Evolutionary conservation across 2,888 invertebrate species (phyloP), one percentile per base, ranked within the genome.

Genomic region (Zygothrica quintamaculata): DNA sequence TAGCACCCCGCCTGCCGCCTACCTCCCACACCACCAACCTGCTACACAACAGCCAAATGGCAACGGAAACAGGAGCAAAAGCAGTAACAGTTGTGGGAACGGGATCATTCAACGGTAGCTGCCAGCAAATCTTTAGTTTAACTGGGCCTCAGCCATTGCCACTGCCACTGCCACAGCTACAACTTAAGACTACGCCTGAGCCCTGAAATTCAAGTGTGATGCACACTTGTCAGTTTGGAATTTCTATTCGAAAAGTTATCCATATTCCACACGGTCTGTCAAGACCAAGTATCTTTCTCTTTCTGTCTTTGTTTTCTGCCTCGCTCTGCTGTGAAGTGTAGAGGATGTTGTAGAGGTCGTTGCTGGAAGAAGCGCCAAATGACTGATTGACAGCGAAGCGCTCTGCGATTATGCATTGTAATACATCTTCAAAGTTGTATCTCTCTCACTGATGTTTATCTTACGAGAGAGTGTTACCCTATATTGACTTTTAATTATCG

Each of bases 191-290:
- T 48, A 15, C 7, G 46, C 42, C 11, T 9, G 18, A 29, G 26
- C 48, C 37, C 53, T 31, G 55, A 61, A 70, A 65, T 53, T 56
- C 46, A 68, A 71, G 69, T 78, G 59, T 67, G 71, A 69, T 66
- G 74, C 65, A 62, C 65, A 77, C 77, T 73, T 84, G 74, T 74
- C 84, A 81, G 69, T 52, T 65, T 67, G 82, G 66, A 70, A 76
- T 78, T 85, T 88, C 87, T 78, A 87, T 87, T 87, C 66, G 75
- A 55, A 80, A 69, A 77, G 77, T 77, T 87, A 86, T 80, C 75
- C 87, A 72, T 75, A 75, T 71, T 56, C 69, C 64, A 57, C 61
- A 53, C 40, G 47, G 43, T 36, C 18, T 3, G 18, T 5, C 18
- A 15, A 15, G 44, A 7, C 15, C 9, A 26, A 8, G 34, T 43